Evolutionary conservation across 2,797 vertebrate species (phyloP), one percentile per base, ranked within the genome.

Genomic region (Chaetodon trifasciatus): DNA sequence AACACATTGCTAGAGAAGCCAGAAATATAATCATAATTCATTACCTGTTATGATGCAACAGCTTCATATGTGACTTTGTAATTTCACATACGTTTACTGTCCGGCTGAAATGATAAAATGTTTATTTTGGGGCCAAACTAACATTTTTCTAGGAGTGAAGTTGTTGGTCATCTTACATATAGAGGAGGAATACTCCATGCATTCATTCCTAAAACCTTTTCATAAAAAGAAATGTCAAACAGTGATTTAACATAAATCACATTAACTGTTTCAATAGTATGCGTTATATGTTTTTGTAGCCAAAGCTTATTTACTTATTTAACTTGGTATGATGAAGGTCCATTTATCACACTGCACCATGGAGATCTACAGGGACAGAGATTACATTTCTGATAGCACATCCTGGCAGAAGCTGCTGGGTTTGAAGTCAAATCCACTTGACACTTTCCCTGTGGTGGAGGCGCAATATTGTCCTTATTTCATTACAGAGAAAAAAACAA

Each of bases 321-420:
- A 68, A 35, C 16, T 13, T 23, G 7, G 0, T 53, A 46, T 74
- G 77, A 47, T 1, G 17, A 73, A 19, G 23, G 13, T 52, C 37
- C 28, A 60, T 78, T 78, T 28, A 66, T 84, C 64, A 66, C 23
- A 2, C 39, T n/a, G 57, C 28, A 37, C 37, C 35, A 37, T 3
- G 5, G 39, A 39, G 24, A 60, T 70, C 49, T 47, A 35, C 23
- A 52, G 21, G 68, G 67, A 62, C 23, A 0, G 16, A 56, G 21
- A 70, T 66, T 46, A 78, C 28, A 64, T 72, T 70, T 70, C 17
- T 63, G 50, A 42, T 40, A 9, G 42, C 19, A 57, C 10, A 1
- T 46, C 42, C n/a, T 8, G 5, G 32, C 21, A 64, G 28, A 57
- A 58, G 16, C 62, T 10, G 1, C 19, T 28, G 44, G 44, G 46